Evolutionary conservation across 2,113 vertebrate species (phyloP).

Genomic region (Oenanthe melanoleuca): DNA sequence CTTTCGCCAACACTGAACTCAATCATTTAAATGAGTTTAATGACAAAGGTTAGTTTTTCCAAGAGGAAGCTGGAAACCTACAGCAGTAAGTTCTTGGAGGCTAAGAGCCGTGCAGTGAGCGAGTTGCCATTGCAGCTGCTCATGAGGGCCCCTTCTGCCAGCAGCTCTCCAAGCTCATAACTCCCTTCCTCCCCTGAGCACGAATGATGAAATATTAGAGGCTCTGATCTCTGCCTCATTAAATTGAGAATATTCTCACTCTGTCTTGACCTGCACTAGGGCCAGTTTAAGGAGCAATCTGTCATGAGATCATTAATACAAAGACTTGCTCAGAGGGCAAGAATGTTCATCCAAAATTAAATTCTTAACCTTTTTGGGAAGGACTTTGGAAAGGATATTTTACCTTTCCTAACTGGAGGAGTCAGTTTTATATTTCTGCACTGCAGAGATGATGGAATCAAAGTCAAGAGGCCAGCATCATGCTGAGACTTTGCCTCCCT

Average conservation of each 20-base stretch:
- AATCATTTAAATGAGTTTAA: slow-evolving; percentile 22
- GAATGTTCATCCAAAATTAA: slow-evolving; percentile 78
- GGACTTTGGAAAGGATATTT: slow-evolving; percentile 66
- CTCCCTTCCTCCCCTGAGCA: slow-evolving; percentile 33
- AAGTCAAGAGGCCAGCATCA: slow-evolving; percentile 32
- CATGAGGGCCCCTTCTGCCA: background rate
- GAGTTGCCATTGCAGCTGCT: background rate
- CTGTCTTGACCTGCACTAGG: slow-evolving; percentile 68
- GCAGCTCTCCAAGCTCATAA: slow-evolving; percentile 24
- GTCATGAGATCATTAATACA: slow-evolving; percentile 78
- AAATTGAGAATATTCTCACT: slow-evolving; percentile 75
- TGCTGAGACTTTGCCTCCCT: background rate
- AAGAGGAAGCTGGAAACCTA: background rate
- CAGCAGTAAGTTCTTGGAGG: background rate
- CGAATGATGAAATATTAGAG: slow-evolving; percentile 72
- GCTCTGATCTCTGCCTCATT: slow-evolving; percentile 78
- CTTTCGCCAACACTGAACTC: background rate
- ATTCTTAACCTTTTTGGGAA: slow-evolving; percentile 74
- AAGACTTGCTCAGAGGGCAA: slow-evolving; percentile 68
- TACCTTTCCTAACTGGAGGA: slow-evolving; percentile 46
- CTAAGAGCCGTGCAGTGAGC: background rate
- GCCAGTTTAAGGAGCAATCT: slow-evolving; percentile 75
- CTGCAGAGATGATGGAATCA: slow-evolving; percentile 33
- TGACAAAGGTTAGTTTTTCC: slow-evolving; percentile 21
- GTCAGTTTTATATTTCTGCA: slow-evolving; percentile 33